These are phyloP conservation scores for Drosophila sordidapex DNA, from an alignment of 2,888 invertebrate genomes.

Conservation along the genomic window DNA sequence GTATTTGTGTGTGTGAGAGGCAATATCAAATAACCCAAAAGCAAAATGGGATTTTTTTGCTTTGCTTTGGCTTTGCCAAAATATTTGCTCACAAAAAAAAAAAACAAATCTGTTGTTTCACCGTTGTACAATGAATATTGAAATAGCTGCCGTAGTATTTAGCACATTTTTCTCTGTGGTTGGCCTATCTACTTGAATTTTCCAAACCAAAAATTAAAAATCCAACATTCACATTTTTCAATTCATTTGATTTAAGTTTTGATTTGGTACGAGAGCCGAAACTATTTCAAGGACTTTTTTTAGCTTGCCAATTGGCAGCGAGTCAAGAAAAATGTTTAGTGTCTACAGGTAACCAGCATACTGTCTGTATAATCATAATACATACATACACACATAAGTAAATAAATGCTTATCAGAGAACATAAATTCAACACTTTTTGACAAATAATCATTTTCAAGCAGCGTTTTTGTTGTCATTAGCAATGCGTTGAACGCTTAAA, in stretches of 20 bases:
- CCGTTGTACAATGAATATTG: constrained; percentile 33
- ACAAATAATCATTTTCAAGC: constrained; percentile 38
- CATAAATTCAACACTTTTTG: constrained; percentile 50
- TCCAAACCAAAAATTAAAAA: constrained; percentile 57
- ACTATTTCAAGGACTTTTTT: constrained; percentile 72
- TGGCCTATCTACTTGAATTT: constrained; percentile 50
- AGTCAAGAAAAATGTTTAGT: constrained; percentile 56
- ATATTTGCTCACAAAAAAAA: constrained; percentile 50
- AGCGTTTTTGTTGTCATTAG: constrained; percentile 20
- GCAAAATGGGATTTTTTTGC: constrained; percentile 38
- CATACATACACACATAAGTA: constrained; percentile 7
- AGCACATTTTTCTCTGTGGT: constrained; percentile 48
- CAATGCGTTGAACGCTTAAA: constrained; percentile 41
- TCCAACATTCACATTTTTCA: constrained; percentile 16
- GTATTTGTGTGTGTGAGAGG: constrained; percentile 33
- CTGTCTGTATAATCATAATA: constrained; percentile 25
- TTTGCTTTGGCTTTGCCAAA: constrained; percentile 60
- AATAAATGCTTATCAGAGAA: constrained; percentile 58
- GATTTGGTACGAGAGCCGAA: constrained; percentile 46
- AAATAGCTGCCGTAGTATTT: constrained; percentile 50
- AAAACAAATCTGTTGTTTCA: constrained; percentile 27
- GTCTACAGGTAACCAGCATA: constrained; percentile 55
- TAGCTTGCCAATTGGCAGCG: constrained; percentile 60
- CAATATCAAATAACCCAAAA: constrained; percentile 74
- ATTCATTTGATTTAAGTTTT: constrained; percentile 51